A percentile compares a stretch with the other conserved stretches of the same genome.
These are phyloP conservation scores for Apolygus lucorum DNA, from an alignment of 1,140 invertebrate species.

Conservation along the genomic window DNA sequence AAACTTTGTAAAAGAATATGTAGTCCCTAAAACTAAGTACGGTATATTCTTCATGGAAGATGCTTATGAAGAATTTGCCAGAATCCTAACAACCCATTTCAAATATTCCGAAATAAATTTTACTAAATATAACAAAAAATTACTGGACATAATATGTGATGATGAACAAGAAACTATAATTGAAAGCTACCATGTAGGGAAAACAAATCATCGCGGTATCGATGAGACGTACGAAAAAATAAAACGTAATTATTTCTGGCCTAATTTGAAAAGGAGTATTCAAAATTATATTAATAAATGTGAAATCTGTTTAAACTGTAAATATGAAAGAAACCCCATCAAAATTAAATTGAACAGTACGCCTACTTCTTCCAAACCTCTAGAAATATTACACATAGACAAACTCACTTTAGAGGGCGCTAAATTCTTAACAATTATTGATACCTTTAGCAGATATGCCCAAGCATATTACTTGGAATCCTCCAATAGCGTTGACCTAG, in stretches of 20 bases:
- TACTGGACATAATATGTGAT: background rate
- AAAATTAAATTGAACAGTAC: background rate
- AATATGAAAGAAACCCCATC: background rate
- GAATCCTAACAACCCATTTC: background rate
- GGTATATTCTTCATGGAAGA: background rate
- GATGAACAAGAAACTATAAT: background rate
- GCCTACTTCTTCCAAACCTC: background rate
- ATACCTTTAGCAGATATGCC: background rate
- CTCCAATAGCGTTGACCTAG: background rate
- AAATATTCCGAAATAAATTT: background rate
- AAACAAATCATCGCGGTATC: background rate
- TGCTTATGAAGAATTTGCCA: background rate
- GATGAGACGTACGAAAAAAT: background rate
- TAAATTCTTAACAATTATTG: background rate
- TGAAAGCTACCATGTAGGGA: background rate
- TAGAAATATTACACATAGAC: slow-evolving; percentile 1
- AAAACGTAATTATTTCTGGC: background rate
- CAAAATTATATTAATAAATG: background rate
- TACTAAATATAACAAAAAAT: background rate
- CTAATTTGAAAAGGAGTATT: background rate
- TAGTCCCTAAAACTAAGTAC: background rate
- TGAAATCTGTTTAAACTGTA: background rate
- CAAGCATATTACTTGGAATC: background rate
- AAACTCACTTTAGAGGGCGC: background rate
- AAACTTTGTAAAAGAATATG: background rate